These are phyloP conservation scores for Crambe crambe DNA, from an alignment of 37 sponge, comb jelly and placozoan genomes.

Conservation along the genomic window DNA sequence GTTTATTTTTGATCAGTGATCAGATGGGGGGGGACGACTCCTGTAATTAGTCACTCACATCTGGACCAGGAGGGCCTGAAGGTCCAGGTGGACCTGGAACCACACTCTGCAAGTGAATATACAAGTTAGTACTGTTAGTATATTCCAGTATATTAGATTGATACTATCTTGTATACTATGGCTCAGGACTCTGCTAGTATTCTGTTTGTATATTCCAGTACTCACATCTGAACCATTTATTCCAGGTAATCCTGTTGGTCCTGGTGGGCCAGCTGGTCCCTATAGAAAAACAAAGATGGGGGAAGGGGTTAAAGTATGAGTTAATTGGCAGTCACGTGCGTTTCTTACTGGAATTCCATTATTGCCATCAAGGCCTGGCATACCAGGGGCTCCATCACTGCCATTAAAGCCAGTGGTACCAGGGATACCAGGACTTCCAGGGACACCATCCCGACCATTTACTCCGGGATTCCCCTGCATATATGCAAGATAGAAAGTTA, in stretches of 20 bases:
- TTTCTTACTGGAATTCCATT: conserved; percentile 5
- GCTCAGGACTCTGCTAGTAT: too few relatives aligned
- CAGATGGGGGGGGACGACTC: neutral
- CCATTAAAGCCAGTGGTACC: conserved; percentile 13
- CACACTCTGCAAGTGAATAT: neutral
- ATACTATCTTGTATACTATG: too few relatives aligned
- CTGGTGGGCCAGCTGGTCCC: conserved; percentile 3
- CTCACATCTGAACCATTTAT: conserved; percentile 1
- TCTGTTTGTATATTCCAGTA: neutral
- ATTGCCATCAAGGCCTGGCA: conserved; percentile 9
- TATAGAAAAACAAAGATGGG: neutral
- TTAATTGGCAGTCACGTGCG: too few relatives aligned
- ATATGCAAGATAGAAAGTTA: too few relatives aligned
- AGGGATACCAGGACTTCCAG: neutral
- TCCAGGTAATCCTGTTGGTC: conserved; percentile 38
- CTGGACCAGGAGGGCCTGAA: neutral
- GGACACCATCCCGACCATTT: neutral
- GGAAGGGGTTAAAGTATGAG: too few relatives aligned
- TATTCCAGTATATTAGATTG: too few relatives aligned
- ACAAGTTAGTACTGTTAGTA: too few relatives aligned
- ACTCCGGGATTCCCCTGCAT: conserved; percentile 6
- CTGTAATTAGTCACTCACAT: neutral
- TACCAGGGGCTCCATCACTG: conserved; percentile 19
- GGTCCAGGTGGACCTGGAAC: conserved; percentile 14
- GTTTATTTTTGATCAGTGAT: neutral